phyloP scores from a whole-genome alignment of 2,888 invertebrate species.

The Euzophera pinguis region DNA sequence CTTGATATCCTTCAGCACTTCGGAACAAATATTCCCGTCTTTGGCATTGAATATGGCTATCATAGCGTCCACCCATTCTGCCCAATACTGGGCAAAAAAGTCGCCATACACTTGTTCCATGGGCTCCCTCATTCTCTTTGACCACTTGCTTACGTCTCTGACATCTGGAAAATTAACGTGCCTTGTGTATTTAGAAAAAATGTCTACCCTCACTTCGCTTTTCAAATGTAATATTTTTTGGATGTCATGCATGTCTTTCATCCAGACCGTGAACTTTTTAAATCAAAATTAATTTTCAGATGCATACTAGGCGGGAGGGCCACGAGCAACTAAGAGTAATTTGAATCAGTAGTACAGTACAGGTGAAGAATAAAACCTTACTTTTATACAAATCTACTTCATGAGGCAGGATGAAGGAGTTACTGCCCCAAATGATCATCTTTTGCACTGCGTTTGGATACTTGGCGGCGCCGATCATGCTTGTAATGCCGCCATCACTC shows the following conservation, averaged over 20 bases:
- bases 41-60: slow-evolving; percentile 75
- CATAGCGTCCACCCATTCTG: slow-evolving; percentile 85
- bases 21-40: slow-evolving; percentile 86
- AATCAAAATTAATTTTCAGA: no score
- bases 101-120: slow-evolving; percentile 87
- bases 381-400: slow-evolving; percentile 76
- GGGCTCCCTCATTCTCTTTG: slow-evolving; percentile 86
- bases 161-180: slow-evolving; percentile 72
- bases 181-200: no score
- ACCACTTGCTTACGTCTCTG: slow-evolving; percentile 88
- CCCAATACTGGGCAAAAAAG: slow-evolving; percentile 84
- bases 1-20: slow-evolving; percentile 80
- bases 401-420: slow-evolving; percentile 85
- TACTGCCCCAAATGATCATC: slow-evolving; percentile 88
- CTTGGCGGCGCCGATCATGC: slow-evolving; percentile 87
- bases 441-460: slow-evolving; percentile 84
- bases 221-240: no score
- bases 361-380: no score
- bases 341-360: no score
- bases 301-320: no score
- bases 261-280: no score
- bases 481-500: slow-evolving; percentile 93
- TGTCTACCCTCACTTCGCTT: no score
- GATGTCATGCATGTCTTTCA: no score
- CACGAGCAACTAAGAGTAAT: not conserved